Evolutionary conservation across 2,888 invertebrate species (phyloP).

Genomic region (Diarsia rubi): DNA sequence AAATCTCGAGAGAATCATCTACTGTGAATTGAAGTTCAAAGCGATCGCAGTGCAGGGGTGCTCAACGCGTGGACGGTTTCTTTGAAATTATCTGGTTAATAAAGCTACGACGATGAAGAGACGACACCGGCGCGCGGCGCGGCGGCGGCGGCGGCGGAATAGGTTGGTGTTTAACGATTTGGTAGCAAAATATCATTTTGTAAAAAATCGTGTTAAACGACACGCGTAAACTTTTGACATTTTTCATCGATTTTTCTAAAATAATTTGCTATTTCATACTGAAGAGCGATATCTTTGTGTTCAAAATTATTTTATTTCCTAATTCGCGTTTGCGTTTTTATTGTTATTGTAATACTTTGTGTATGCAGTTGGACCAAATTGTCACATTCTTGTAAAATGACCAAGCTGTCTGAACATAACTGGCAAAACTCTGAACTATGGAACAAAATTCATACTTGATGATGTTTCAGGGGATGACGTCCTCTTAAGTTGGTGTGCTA

Average conservation of each 20-base stretch:
- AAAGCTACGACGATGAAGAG: not conserved
- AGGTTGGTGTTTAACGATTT: not conserved
- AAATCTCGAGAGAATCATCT: constrained; percentile 33
- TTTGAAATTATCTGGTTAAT: constrained; percentile 18
- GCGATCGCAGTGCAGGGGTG: constrained; percentile 32
- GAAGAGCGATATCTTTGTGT: not conserved
- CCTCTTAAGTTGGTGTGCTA: not conserved
- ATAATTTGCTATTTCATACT: not conserved
- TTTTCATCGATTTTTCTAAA: not conserved
- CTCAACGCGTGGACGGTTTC: constrained; percentile 4
- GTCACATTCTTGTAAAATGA: not conserved
- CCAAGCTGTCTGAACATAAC: too few relatives aligned
- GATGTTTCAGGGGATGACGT: not conserved
- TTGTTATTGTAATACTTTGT: not conserved
- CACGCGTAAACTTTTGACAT: not conserved
- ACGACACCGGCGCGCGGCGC: too few relatives aligned
- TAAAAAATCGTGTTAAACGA: not conserved
- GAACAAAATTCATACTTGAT: not conserved
- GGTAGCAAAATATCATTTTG: not conserved
- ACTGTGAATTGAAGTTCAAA: constrained; percentile 61
- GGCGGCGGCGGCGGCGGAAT: too few relatives aligned
- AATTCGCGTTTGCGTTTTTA: not conserved
- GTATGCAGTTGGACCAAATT: not conserved
- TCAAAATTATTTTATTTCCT: not conserved
- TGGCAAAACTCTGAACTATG: not conserved